phyloP scores from a whole-genome alignment of 2,797 vertebrate species.

The Scolopax rusticola region DNA sequence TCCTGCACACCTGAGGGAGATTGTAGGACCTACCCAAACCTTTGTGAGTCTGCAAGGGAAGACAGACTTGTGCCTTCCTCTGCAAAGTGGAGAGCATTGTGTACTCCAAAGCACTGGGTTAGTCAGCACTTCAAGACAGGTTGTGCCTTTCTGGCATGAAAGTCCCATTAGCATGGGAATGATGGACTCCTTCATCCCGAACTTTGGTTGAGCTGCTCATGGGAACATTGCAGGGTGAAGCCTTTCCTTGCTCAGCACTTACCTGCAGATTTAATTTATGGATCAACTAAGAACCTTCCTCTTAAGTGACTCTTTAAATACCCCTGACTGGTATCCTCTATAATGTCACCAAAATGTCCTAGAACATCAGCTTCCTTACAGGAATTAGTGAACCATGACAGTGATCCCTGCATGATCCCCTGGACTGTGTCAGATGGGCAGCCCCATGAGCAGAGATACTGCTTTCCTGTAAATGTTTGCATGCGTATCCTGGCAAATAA shows the following conservation, averaged over 20 bases:
- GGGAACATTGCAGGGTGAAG: background rate
- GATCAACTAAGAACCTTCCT: background rate
- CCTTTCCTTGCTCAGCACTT: background rate
- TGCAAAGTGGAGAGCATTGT: background rate
- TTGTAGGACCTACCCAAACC: fast-evolving
- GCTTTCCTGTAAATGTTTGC: conserved; percentile 26
- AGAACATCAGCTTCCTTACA: background rate
- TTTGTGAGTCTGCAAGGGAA: background rate
- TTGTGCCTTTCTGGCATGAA: background rate
- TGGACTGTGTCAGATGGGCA: background rate
- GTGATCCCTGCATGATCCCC: background rate
- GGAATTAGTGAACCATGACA: background rate
- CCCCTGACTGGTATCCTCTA: background rate
- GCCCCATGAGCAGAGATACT: background rate
- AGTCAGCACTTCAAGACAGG: background rate
- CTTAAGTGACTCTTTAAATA: background rate
- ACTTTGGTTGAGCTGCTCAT: background rate
- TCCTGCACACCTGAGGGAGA: background rate
- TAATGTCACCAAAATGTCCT: background rate
- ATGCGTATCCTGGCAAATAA: conserved; percentile 26
- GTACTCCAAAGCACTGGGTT: background rate
- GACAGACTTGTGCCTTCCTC: background rate
- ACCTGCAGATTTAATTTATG: background rate
- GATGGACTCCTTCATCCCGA: background rate
- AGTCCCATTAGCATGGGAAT: fast-evolving